Base-by-base conservation (phyloP, 2,888 invertebrate genomes). In the Argyra leucocephala region DNA sequence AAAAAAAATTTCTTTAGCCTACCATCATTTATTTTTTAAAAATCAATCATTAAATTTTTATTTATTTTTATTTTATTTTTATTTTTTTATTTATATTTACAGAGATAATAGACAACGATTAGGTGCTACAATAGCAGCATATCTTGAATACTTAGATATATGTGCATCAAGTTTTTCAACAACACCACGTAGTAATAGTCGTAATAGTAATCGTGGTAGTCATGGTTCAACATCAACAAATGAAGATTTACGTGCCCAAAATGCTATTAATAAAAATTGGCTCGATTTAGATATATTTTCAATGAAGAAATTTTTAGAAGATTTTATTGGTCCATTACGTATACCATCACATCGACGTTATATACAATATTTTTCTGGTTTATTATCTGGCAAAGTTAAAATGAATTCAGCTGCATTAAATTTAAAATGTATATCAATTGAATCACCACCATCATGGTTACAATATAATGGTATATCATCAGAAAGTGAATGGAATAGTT, bases 91-190 rank as follows among this genome's bases (percentile, higher is more conserved):
- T 69, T 67, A 65, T 68, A 69, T 65, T 78, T 81, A 5, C 81
- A 89, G 91, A 83, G 93, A 93, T 59, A 89, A 88, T 75, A 86
- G 90, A 73, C 92, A 93, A 74, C 85, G 94, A 66, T 83, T 93
- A 37, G 94, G 93, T 61, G 90, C 93, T 64, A 86, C 94, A 69
- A 89, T 95, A 68, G 91, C 93, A 23, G 92, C 94, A 18, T 95
- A 93, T 81, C 91, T 95, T 89, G 91, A 94, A 81, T 96, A 95
- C 82, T 91, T 92, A 71, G 91, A 89, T 75, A 94, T 96, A 74
- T 95, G 94, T 81, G 92, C 93, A 63, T 72, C 72, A 61, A 73
- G 69, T 67, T 71, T 70, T 57, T 69, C 71, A 63, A 68, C 68
- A 64, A 84, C 84, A 72, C 79, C 80, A 26, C 66, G 70, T 21